Evolutionary conservation across 2,888 invertebrate genomes (phyloP).

Genomic region (Anthrax anthrax): DNA sequence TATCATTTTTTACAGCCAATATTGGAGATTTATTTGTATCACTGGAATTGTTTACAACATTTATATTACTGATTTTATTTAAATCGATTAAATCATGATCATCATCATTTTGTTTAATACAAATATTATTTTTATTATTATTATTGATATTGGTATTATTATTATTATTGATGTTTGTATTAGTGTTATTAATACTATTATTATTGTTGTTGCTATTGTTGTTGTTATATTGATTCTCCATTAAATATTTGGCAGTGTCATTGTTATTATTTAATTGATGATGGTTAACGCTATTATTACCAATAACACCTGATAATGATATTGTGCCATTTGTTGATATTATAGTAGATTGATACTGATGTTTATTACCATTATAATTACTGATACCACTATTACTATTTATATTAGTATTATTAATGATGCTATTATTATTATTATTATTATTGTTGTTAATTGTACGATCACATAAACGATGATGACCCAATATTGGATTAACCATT

Average conservation of each 20-base stretch:
- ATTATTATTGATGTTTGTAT: no score
- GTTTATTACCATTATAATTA: no score
- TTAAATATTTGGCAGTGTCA: slow-evolving; percentile 17
- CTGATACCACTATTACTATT: slow-evolving; percentile 6
- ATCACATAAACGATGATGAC: slow-evolving; percentile 49
- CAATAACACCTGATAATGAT: no score
- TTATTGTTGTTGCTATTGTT: no score
- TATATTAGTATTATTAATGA: slow-evolving; percentile 13
- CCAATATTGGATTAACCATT: slow-evolving; percentile 36
- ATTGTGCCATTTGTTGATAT: no score
- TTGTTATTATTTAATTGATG: slow-evolving; percentile 12
- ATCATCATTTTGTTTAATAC: background rate
- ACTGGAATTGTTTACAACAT: background rate
- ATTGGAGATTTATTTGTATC: slow-evolving; percentile 1
- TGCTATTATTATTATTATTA: slow-evolving; percentile 35
- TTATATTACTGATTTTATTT: slow-evolving; percentile 8
- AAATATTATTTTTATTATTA: slow-evolving; percentile 6
- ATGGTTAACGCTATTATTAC: slow-evolving; percentile 3
- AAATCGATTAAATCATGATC: slow-evolving; percentile 13
- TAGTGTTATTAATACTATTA: no score
- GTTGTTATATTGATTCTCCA: slow-evolving; percentile 7
- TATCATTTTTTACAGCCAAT: slow-evolving; percentile 1
- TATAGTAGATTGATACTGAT: no score
- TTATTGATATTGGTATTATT: no score
- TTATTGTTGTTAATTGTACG: slow-evolving; percentile 18